Evolutionary conservation across 2,888 invertebrate species (phyloP), one percentile per base, ranked within the genome.

Genomic region (Spilarctia lutea): DNA sequence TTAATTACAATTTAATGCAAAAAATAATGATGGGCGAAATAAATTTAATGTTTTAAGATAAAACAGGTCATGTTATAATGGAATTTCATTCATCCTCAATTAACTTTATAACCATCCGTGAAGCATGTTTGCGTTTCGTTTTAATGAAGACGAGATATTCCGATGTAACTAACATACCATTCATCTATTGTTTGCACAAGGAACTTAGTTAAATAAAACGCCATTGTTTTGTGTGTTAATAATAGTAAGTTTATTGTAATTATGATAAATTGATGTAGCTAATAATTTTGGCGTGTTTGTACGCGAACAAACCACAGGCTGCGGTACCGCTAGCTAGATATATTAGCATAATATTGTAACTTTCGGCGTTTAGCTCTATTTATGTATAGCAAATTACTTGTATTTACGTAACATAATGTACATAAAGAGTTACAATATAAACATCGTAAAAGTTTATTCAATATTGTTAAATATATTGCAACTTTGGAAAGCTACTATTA

Each of bases 1-100:
- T 63, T 71, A 30, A 71, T 63, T 30, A 42, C 33, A 68, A 27
- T 68, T 60, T n/a, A 63, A 68, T 73, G 33, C 24, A 63, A 68
- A n/a, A 63, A 68, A 33, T 73, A n/a, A 24, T 20, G 30, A 27
- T n/a, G n/a, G n/a, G 63, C 10, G 45, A 48, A 73, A n/a, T 45
- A 24, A 68, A 68, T 73, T 48, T 60, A 72, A 56, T 56, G 60
- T 52, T 67, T 67, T 67, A 45, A 63, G 45, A 45, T 45, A 2
- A 42, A 45, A 68, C 30, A 30, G 11, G 20, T 63, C 16, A 42
- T 63, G 18, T 45, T 3, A 48, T 63, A 65, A 73, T 65, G 33
- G 65, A 68, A 63, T 68, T 63, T n/a, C 45, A 39, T 67, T 67
- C 56, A 56, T 27, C 24, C 73, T 30, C 63, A 63, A 73, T 73